phyloP scores from a whole-genome alignment of 2,797 vertebrate genomes.

The Lagorchestes hirsutus region DNA sequence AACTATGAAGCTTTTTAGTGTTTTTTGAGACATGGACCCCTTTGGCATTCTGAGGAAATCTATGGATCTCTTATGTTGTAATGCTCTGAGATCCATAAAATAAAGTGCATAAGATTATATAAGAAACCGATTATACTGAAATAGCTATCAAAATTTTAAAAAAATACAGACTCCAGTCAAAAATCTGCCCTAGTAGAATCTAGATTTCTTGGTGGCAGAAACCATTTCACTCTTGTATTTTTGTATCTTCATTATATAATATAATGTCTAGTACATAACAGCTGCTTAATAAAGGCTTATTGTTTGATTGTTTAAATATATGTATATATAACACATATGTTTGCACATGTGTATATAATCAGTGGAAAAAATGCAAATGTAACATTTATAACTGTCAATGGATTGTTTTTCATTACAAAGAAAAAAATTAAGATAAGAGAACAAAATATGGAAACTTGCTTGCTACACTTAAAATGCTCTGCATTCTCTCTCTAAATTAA shows the following conservation, averaged over 20 bases:
- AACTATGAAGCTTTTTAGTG: background rate
- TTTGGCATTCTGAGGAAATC: background rate
- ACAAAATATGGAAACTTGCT: background rate
- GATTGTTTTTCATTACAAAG: background rate
- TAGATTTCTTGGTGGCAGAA: background rate
- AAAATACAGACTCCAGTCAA: background rate
- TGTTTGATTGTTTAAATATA: background rate
- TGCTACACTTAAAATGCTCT: background rate
- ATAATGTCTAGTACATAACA: rapidly evolving
- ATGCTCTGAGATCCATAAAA: background rate
- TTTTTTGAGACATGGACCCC: background rate
- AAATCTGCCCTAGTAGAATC: background rate
- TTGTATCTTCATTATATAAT: rapidly evolving
- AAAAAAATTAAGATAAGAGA: background rate
- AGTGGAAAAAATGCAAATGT: background rate
- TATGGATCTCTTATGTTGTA: background rate
- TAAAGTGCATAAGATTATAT: background rate
- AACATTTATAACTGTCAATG: background rate
- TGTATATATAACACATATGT: background rate
- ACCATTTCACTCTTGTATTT: background rate
- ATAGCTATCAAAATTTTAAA: background rate
- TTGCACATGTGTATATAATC: background rate
- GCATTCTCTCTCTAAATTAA: too few relatives aligned
- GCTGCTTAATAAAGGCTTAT: background rate
- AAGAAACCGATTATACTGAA: background rate